Conservation (phyloP, 2,113 vertebrate species). For the Stomatorhinus ivindoensis region DNA sequence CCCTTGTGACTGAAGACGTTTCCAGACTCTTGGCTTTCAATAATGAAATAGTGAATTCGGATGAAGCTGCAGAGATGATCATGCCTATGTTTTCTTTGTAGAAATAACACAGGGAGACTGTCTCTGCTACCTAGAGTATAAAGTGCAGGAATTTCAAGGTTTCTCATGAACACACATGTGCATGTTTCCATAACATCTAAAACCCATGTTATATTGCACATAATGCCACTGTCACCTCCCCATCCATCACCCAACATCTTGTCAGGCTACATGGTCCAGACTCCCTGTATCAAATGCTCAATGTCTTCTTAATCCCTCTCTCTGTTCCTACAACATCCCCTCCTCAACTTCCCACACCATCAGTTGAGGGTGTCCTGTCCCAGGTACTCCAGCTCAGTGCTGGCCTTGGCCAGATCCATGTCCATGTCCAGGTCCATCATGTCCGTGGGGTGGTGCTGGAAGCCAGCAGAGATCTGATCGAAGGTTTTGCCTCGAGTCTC, state of each 20-base stretch:
- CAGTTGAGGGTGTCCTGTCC: constrained; percentile 55
- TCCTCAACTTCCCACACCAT: constrained; percentile 13
- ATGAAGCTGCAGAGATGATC: neutral
- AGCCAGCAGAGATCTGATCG: constrained; percentile 75
- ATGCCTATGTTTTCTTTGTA: neutral
- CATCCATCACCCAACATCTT: neutral
- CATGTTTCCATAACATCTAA: constrained; percentile 29
- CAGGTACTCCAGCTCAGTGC: constrained; percentile 76
- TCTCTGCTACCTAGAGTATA: constrained; percentile 40
- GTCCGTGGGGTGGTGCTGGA: constrained; percentile 51
- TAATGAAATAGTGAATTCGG: neutral
- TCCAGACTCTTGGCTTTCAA: neutral
- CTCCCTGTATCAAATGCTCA: neutral
- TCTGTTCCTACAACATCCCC: constrained; percentile 22
- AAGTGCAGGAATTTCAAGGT: constrained; percentile 58
- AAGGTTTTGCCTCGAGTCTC: constrained; percentile 83
- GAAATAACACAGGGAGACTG: neutral
- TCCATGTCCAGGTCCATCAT: constrained; percentile 65
- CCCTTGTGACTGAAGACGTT: neutral
- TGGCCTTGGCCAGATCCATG: constrained; percentile 61
- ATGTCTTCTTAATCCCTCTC: constrained; percentile 23
- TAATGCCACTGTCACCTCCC: neutral
- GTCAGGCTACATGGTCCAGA: neutral
- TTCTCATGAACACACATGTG: constrained; percentile 28
- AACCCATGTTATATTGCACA: neutral